Base-by-base conservation (phyloP, 2,888 invertebrate genomes). In the Cataglyphis albicans region DNA sequence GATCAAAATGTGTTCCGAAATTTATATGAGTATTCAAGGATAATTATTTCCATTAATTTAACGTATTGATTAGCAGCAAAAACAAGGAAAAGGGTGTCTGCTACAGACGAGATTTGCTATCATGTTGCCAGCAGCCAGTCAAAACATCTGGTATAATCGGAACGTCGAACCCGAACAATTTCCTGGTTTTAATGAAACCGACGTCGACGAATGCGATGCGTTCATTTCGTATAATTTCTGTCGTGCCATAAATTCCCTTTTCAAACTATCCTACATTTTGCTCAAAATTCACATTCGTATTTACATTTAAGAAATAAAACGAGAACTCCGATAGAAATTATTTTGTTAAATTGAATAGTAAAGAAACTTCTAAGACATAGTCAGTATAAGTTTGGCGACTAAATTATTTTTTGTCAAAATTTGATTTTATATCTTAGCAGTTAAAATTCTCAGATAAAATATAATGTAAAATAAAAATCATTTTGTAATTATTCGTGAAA, bases 161-260 rank as follows among this genome's bases (percentile, higher is more conserved):
- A 88, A 91, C 88, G 91, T 89, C 91, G 87, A 91, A 88, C 90
- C 85, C 88, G 91, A 76, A 92, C 93, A 94, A 94, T 94, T 94
- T 94, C 94, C 94, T 93, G 94, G 89, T 92, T 92, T 93, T 94
- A 94, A 94, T 94, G 92, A 92, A 89, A 84, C 90, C 89, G 91
- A 89, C 91, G 90, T 88, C 86, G 90, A 88, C 87, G 81, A 89
- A 83, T 89, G 89, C 90, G 90, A 90, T 91, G 92, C 91, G 93
- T 93, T 90, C 92, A 70, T 78, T 57, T 78, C 78, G 91, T 93
- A 93, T 93, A 93, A 94, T 93, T 92, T 90, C 89, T 84, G 81
- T 90, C 88, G 78, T 87, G 87, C 82, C 83, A 74, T 72, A 63
- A 78, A 48, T 82, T 9, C 64, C 80, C 73, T 82, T 75, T 55